Conservation (phyloP, 2,797 vertebrate genomes). For the Erethizon dorsatum region DNA sequence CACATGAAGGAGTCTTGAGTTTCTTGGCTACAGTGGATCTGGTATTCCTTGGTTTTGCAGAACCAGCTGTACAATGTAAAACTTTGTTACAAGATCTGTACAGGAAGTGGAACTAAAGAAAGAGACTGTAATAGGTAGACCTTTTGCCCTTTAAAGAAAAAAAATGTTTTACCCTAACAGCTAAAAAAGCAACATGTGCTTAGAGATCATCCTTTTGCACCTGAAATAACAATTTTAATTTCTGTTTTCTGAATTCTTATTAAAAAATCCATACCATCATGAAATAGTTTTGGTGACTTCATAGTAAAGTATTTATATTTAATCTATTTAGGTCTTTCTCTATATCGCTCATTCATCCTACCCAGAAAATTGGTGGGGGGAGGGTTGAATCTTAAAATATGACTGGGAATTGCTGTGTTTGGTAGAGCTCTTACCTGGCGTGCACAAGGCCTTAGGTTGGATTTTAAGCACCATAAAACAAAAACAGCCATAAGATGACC, state of each 20-base stretch:
- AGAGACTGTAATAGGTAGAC: background rate
- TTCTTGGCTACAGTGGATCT: slow-evolving; percentile 21
- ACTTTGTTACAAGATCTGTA: background rate
- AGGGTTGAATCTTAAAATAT: slow-evolving; percentile 30
- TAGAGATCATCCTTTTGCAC: background rate
- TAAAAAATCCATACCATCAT: slow-evolving; percentile 26
- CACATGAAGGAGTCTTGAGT: background rate
- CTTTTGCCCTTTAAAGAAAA: slow-evolving; percentile 46
- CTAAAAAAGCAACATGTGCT: slow-evolving; percentile 30
- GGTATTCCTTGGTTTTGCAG: background rate
- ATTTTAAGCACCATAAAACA: background rate
- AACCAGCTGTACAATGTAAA: background rate
- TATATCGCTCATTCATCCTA: background rate
- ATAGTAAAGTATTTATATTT: slow-evolving; percentile 43
- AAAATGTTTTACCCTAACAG: slow-evolving; percentile 7
- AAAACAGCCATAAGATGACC: background rate
- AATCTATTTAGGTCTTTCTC: background rate
- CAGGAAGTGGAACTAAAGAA: slow-evolving; percentile 43
- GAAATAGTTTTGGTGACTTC: slow-evolving; percentile 49
- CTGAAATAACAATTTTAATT: slow-evolving; percentile 60
- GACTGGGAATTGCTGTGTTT: background rate
- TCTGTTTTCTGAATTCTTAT: slow-evolving; percentile 55
- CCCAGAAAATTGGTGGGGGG: background rate
- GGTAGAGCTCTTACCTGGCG: background rate
- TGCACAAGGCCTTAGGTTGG: background rate